Evolutionary conservation across 2,113 vertebrate species (phyloP).

Genomic region (Acanthochromis polyacanthus): DNA sequence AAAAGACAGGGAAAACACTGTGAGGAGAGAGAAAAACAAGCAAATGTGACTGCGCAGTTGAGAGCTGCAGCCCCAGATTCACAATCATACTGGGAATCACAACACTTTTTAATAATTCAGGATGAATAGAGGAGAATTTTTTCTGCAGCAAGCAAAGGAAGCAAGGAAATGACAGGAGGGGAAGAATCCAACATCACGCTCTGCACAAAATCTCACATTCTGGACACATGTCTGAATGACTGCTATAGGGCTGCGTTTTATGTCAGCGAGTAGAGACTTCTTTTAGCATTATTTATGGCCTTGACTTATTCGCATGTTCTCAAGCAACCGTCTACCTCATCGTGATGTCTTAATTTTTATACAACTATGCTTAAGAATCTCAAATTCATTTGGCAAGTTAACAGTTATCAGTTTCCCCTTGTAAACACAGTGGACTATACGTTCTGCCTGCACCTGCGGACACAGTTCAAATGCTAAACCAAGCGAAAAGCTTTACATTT

Average conservation of each 20-base stretch:
- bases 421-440: constrained; percentile 7
- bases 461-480: constrained; percentile 27
- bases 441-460: not conserved
- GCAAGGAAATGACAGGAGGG: constrained; percentile 70
- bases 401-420: not conserved
- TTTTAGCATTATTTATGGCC: constrained; percentile 26
- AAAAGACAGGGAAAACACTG: constrained; percentile 46
- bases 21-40: constrained; percentile 72
- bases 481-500: constrained; percentile 38
- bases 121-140: constrained; percentile 77
- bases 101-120: constrained; percentile 90
- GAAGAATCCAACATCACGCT: constrained; percentile 47
- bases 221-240: constrained; percentile 32
- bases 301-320: constrained; percentile 35
- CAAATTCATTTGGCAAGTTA: not conserved
- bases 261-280: constrained; percentile 18
- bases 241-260: constrained; percentile 37
- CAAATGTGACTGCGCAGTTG: constrained; percentile 75
- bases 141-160: constrained; percentile 76
- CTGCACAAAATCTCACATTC: constrained; percentile 22
- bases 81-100: constrained; percentile 87
- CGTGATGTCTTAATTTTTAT: constrained; percentile 25
- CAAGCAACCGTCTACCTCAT: not conserved
- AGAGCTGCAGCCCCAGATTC: constrained; percentile 84
- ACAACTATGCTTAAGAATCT: constrained; percentile 8